These are phyloP conservation scores for Caprella mutica DNA, from an alignment of 2,888 invertebrate species.

Conservation along the genomic window DNA sequence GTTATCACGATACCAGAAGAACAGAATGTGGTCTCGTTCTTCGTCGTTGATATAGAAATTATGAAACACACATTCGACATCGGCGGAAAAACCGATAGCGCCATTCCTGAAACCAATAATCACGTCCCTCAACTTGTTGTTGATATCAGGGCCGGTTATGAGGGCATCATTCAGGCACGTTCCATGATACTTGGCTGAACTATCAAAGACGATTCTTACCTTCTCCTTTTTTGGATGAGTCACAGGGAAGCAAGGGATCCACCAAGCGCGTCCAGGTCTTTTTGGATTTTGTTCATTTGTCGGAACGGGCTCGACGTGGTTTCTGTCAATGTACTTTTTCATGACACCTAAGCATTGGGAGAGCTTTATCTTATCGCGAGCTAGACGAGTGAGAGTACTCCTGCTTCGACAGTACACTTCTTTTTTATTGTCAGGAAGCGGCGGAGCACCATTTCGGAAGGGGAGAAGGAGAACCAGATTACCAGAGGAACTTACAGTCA, in stretches of 20 bases:
- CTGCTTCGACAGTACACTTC: background rate
- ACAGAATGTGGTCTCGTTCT: background rate
- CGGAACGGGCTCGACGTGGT: background rate
- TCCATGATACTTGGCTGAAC: background rate
- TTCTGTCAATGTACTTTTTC: background rate
- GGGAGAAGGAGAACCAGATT: background rate
- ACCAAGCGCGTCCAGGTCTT: background rate
- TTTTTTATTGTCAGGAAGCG: background rate
- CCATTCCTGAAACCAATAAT: background rate
- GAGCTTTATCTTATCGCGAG: background rate
- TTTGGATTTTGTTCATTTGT: background rate
- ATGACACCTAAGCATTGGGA: background rate
- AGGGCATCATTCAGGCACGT: background rate
- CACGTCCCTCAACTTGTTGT: background rate
- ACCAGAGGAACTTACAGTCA: background rate
- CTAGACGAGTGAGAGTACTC: background rate
- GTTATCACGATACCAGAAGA: background rate
- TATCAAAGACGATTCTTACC: background rate
- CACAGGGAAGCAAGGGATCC: background rate
- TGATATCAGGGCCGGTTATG: background rate
- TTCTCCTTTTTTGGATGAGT: constrained; percentile 5
- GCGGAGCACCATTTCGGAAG: background rate
- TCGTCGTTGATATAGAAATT: background rate
- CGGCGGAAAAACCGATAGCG: background rate
- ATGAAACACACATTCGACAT: background rate